Evolutionary conservation across 2,113 vertebrate species (phyloP), one percentile per base, ranked within the genome.

Genomic region (Tragelaphus strepsiceros): DNA sequence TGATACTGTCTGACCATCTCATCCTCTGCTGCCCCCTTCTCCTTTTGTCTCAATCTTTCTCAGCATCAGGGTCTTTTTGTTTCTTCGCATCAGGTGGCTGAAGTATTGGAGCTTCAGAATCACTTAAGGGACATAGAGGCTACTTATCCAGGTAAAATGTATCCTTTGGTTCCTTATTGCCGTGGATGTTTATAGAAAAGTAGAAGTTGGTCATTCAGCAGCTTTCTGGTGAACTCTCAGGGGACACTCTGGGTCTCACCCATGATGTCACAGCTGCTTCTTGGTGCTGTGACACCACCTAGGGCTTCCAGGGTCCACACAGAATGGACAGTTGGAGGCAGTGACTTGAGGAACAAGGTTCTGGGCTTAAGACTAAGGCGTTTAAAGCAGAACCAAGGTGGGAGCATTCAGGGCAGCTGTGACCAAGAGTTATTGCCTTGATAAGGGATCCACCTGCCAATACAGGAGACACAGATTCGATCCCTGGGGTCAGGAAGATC

Each of bases 251-350:
- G 28, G 91, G 58, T 14, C 62, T 74, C n/a, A 28, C 43, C 86
- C n/a, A 0, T 64, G 61, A 54, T 46, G 88, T 49, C 0, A 1
- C 46, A 92, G 85, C 93, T 90, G 2, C 0, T 90, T 30, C 51
- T 58, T 83, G 96, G 96, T 95, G 94, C 22, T 43, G 9, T 92
- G 85, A 49, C 2, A 24, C 28, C 24, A 30, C 46, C 5, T 28
- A 35, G 83, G 94, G 32, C 39, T 51, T 39, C 84, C 64, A 28
- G 80, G 80, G 78, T 81, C 96, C 88, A 94, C 64, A 90, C 0
- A 28, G 95, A 59, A 56, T 16, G 74, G 89, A 81, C 74, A 71
- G 85, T 86, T 64, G 85, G 95, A 96, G 81, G 92, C 94, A 90
- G 87, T 32, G 43, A 88, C 90, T 93, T 94, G 92, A 91, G 95